Base-by-base conservation (phyloP, 2,797 vertebrate genomes). In the Pseudochirops cupreus region DNA sequence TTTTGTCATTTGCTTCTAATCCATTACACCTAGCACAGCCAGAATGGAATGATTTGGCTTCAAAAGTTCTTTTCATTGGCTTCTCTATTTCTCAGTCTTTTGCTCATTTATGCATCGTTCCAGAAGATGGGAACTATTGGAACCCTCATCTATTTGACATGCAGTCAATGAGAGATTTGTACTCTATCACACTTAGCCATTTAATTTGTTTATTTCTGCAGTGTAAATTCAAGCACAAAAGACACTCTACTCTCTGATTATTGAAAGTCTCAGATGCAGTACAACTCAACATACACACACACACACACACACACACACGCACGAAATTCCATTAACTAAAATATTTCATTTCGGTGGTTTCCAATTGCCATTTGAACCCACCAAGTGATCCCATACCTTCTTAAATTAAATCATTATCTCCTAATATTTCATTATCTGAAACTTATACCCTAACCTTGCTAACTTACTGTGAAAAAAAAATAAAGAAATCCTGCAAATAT, bases 71-170 rank as follows among this genome's bases (percentile, higher is more conserved):
- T 87, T 50, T 87, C 24, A 50, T n/a, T 54, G 93, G 55, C 26
- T 67, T 74, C 89, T 95, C 59, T 59, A 92, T 28, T n/a, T 96
- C 39, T 97, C 50, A 92, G 91, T 94, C 29, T 94, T 93, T 96
- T 26, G 56, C 59, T 93, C 33, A 57, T 94, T 21, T 91, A 97
- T 52, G 95, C 67, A 56, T 50, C 10, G 39, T 93, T 96, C 95
- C 46, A 93, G 74, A 96, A 91, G 89, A 91, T 6, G 12, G 39
- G 52, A 91, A 91, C 95, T 87, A 93, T 94, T 95, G 58, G 95
- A 90, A 95, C 89, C 92, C 92, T 95, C 54, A 92, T 74, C 24
- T 29, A 14, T 93, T 26, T 18, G 56, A 94, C 6, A 95, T 92
- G 91, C 89, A 5, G 62, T 87, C 67, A 53, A 92, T 96, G 67